These are phyloP conservation scores for Drosophila nr. fundita DNA, from an alignment of 2,888 invertebrate species.

Conservation along the genomic window DNA sequence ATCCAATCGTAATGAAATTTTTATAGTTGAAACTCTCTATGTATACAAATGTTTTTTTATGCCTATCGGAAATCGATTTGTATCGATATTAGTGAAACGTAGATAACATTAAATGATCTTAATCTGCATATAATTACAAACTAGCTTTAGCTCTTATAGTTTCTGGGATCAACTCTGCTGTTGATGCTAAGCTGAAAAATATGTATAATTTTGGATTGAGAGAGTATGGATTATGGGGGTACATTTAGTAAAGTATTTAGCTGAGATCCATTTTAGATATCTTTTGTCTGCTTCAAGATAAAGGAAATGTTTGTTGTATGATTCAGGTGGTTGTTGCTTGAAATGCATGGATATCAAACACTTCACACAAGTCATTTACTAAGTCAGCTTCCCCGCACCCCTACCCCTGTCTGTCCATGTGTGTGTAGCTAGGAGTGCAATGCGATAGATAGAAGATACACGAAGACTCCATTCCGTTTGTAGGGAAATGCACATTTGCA, in stretches of 20 bases:
- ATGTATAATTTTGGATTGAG: not conserved
- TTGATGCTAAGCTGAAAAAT: not conserved
- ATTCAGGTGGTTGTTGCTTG: not conserved
- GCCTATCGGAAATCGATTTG: not conserved
- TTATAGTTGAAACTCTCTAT: not conserved
- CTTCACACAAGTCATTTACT: not conserved
- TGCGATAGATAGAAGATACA: conserved; percentile 8
- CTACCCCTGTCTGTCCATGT: conserved; percentile 13
- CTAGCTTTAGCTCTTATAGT: not conserved
- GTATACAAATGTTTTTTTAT: not conserved
- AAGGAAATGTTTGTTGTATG: not conserved
- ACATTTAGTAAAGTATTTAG: not conserved
- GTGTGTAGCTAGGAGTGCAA: conserved; percentile 13
- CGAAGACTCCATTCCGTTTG: not conserved
- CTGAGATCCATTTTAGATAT: not conserved
- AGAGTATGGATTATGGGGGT: too few relatives aligned
- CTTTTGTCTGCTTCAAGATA: not conserved
- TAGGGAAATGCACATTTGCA: conserved; percentile 20
- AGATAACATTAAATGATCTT: not conserved
- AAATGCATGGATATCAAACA: conserved; percentile 21
- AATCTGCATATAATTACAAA: not conserved
- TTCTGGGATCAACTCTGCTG: not conserved
- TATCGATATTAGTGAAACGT: too few relatives aligned
- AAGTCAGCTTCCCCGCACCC: not conserved
- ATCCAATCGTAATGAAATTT: not conserved